phyloP scores from a whole-genome alignment of 2,113 vertebrate species.

The Eubucco bourcierii region DNA sequence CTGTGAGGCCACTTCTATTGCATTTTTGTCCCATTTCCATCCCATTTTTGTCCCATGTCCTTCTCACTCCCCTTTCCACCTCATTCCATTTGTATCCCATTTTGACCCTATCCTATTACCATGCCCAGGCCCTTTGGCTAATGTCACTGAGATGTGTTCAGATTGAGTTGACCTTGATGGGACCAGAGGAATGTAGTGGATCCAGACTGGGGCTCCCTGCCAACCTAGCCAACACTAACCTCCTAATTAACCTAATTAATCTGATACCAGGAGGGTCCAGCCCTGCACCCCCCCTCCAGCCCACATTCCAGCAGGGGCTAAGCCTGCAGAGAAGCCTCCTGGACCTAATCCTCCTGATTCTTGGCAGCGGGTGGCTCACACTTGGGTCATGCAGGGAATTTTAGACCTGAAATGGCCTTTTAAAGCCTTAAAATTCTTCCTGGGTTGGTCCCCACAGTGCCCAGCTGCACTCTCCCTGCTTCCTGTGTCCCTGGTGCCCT shows the following conservation, averaged over 20 bases:
- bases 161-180: accelerated
- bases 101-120: accelerated
- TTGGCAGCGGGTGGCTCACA: background rate
- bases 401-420: background rate
- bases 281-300: background rate
- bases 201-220: accelerated
- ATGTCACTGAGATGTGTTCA: accelerated
- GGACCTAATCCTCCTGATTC: accelerated
- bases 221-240: background rate
- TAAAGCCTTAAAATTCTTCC: background rate
- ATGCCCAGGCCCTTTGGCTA: background rate
- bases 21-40: no score
- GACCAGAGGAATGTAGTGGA: accelerated
- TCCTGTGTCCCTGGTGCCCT: background rate
- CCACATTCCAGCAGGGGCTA: background rate
- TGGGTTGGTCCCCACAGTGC: background rate
- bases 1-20: accelerated
- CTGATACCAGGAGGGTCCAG: background rate
- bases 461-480: background rate
- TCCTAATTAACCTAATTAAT: background rate
- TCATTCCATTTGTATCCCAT: no score
- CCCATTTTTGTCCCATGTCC: no score
- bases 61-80: no score
- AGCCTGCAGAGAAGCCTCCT: background rate
- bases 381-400: background rate